Evolutionary conservation across 2,888 invertebrate species (phyloP).

Genomic region (Torymus tubicola): DNA sequence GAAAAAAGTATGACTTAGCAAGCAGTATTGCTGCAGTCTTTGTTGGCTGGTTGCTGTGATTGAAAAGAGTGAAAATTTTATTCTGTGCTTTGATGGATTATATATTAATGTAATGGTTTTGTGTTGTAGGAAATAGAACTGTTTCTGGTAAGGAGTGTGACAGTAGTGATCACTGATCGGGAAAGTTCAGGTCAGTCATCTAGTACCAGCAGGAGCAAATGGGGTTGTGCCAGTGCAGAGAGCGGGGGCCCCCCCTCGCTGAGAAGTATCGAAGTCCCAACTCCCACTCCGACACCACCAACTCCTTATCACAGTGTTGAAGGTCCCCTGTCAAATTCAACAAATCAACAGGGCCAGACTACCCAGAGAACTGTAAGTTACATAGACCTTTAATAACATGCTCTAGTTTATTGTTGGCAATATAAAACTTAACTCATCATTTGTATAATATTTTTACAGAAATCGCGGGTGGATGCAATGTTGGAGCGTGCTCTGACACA

Average conservation of each 20-base stretch:
- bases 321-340: conserved; percentile 73
- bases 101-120: background rate
- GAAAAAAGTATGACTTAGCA: conserved; percentile 5
- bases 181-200: conserved; percentile 66
- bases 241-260: conserved; percentile 75
- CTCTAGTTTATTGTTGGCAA: no score
- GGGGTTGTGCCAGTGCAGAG: conserved; percentile 73
- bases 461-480: conserved; percentile 88
- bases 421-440: no score
- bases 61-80: background rate
- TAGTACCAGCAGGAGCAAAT: conserved; percentile 69
- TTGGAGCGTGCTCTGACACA: conserved; percentile 83
- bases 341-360: conserved; percentile 73
- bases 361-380: conserved; percentile 73
- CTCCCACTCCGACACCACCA: conserved; percentile 71
- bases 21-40: background rate
- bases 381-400: background rate
- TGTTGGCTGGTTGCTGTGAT: background rate
- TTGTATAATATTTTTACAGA: conserved; percentile 66
- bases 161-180: conserved; percentile 79
- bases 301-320: conserved; percentile 72
- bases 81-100: background rate
- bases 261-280: conserved; percentile 72
- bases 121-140: conserved; percentile 80
- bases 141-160: conserved; percentile 81